Conservation (phyloP, 2,888 invertebrate species). For the Operophtera brumata region DNA sequence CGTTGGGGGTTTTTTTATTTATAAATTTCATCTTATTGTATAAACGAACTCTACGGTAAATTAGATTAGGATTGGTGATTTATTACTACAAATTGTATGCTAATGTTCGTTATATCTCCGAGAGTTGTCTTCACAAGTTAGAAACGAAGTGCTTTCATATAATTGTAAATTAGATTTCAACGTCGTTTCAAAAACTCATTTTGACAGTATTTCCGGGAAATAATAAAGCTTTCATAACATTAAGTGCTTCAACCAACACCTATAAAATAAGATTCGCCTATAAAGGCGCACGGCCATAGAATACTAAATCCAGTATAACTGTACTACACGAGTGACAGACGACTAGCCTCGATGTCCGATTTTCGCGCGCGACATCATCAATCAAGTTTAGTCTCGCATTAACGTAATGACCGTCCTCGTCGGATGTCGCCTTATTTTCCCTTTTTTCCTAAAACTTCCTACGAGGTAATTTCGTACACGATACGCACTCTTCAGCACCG, state of each 20-base stretch:
- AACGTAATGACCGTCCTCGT: constrained; percentile 77
- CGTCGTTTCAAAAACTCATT: constrained; percentile 6
- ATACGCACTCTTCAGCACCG: constrained; percentile 51
- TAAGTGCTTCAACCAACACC: constrained; percentile 6
- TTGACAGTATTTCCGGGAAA: constrained; percentile 11
- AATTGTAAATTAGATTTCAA: constrained; percentile 15
- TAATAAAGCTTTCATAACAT: constrained; percentile 14
- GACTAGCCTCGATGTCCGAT: constrained; percentile 24
- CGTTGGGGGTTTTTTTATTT: too few species aligned
- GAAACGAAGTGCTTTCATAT: background rate
- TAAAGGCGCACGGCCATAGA: constrained; percentile 4
- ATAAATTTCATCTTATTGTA: too few species aligned
- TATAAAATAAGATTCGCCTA: constrained; percentile 6
- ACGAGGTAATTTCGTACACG: constrained; percentile 70
- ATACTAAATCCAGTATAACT: constrained; percentile 4
- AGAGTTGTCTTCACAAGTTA: background rate
- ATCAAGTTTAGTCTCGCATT: constrained; percentile 80
- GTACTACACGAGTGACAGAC: constrained; percentile 20
- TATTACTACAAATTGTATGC: background rate
- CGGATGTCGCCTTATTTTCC: constrained; percentile 77
- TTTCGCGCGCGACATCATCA: constrained; percentile 53
- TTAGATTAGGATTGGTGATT: background rate
- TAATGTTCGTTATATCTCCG: background rate
- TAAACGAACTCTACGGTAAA: too few species aligned
- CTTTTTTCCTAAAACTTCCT: constrained; percentile 60